These are phyloP conservation scores for Smutsia gigantea DNA, from an alignment of 2,797 vertebrate species.

Conservation along the genomic window DNA sequence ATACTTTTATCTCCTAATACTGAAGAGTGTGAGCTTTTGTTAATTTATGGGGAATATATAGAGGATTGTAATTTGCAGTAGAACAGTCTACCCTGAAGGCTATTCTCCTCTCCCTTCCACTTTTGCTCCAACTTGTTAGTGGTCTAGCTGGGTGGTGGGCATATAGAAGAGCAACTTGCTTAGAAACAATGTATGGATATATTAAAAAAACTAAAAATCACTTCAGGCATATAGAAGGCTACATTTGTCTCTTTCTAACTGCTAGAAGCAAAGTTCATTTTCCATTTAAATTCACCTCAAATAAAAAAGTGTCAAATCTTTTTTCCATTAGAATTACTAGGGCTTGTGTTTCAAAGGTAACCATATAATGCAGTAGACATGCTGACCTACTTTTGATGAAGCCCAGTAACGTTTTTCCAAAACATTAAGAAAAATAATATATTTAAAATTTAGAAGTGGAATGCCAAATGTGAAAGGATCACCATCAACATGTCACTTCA, in stretches of 20 bases:
- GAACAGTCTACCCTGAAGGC: not conserved
- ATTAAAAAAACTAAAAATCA: slow-evolving; percentile 23
- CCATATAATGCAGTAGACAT: not conserved
- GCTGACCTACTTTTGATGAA: slow-evolving; percentile 50
- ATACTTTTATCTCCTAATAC: not conserved
- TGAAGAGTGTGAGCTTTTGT: not conserved
- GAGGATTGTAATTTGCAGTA: not conserved
- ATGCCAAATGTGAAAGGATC: not conserved
- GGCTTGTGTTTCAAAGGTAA: slow-evolving; percentile 34
- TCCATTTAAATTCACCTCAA: slow-evolving; percentile 20
- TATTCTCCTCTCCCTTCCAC: not conserved
- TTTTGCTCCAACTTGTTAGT: not conserved
- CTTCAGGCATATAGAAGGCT: not conserved
- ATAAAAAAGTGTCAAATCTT: not conserved
- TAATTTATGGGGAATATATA: not conserved
- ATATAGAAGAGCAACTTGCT: not conserved
- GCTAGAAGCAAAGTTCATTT: not conserved
- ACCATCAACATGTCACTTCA: not conserved
- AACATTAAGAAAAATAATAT: not conserved
- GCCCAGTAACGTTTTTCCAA: not conserved
- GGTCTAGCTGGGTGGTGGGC: not conserved
- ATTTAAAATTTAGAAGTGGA: slow-evolving; percentile 33
- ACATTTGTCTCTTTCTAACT: not conserved
- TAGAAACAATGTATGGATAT: not conserved
- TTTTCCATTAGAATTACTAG: slow-evolving; percentile 33